A percentile compares a stretch with the other conserved stretches of the same genome.
Evolutionary conservation across 2,797 vertebrate genomes (phyloP).

Genomic region (Muscicapa comitata): DNA sequence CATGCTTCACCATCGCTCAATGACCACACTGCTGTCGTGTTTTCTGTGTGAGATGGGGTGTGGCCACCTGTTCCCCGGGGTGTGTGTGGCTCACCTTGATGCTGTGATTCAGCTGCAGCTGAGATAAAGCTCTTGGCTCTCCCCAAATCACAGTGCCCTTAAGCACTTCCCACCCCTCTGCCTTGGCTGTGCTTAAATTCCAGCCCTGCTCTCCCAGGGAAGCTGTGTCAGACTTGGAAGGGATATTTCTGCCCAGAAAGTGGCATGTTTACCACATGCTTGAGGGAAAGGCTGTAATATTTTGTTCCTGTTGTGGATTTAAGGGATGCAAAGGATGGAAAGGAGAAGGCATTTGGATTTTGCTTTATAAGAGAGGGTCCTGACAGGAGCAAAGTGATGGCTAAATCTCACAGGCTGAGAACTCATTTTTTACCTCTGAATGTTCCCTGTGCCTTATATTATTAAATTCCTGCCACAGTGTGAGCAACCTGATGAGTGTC

Average conservation of each 20-base stretch:
- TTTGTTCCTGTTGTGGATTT: neutral
- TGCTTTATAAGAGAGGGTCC: slow-evolving; percentile 13
- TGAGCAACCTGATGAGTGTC: slow-evolving; percentile 70
- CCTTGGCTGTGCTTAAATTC: neutral
- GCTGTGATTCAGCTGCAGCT: neutral
- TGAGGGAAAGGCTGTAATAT: neutral
- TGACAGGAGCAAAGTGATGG: slow-evolving; percentile 47
- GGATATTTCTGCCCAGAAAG: neutral
- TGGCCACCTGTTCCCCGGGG: neutral
- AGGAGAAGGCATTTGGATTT: neutral
- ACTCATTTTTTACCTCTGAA: slow-evolving; percentile 69
- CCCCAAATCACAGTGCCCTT: neutral
- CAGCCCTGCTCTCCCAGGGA: slow-evolving; percentile 23
- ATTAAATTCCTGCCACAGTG: slow-evolving; percentile 67
- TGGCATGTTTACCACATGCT: neutral
- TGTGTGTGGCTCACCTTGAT: neutral
- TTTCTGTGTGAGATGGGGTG: neutral
- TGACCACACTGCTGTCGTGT: slow-evolving; percentile 8
- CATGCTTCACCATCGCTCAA: slow-evolving; percentile 4
- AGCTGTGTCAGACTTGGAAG: neutral
- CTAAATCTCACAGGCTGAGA: slow-evolving; percentile 85
- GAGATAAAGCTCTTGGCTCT: neutral
- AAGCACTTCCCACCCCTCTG: neutral
- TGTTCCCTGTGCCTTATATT: slow-evolving; percentile 80
- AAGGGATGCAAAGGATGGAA: neutral